Evolutionary conservation across 2,797 vertebrate genomes (phyloP).

Genomic region (Cephalopachus bancanus): DNA sequence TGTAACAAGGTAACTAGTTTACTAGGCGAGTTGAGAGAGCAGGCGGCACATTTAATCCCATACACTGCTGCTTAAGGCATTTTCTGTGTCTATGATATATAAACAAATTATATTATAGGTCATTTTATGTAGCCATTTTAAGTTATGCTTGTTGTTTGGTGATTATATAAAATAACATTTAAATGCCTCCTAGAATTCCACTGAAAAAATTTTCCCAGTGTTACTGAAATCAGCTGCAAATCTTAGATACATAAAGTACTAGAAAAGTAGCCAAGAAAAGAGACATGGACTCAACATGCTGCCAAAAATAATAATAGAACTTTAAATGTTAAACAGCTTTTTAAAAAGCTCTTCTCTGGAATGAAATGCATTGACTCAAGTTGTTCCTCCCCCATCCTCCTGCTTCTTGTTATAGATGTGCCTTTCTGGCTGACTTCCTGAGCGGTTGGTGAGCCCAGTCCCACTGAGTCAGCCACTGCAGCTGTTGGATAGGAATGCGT

Average conservation of each 20-base stretch:
- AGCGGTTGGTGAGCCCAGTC: not conserved
- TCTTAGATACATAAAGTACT: slow-evolving; percentile 87
- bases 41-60: not conserved
- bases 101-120: slow-evolving; percentile 47
- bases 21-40: not conserved
- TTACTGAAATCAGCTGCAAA: slow-evolving; percentile 82
- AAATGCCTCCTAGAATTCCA: slow-evolving; percentile 80
- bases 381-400: slow-evolving; percentile 25
- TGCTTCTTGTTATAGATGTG: slow-evolving; percentile 72
- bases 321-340: slow-evolving; percentile 86
- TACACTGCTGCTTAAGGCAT: not conserved
- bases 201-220: slow-evolving; percentile 79
- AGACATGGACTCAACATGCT: slow-evolving; percentile 76
- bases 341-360: slow-evolving; percentile 78
- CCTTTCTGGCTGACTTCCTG: slow-evolving; percentile 60
- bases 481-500: slow-evolving; percentile 19
- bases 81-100: slow-evolving; percentile 7
- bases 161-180: slow-evolving; percentile 71
- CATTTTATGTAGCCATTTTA: slow-evolving; percentile 65
- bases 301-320: slow-evolving; percentile 88
- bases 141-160: slow-evolving; percentile 59
- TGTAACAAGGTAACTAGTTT: not conserved
- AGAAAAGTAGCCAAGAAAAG: slow-evolving; percentile 87
- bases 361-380: slow-evolving; percentile 79
- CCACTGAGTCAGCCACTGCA: slow-evolving; percentile 55